Base-by-base conservation (phyloP, 1,140 invertebrate species). In the Atta texana region DNA sequence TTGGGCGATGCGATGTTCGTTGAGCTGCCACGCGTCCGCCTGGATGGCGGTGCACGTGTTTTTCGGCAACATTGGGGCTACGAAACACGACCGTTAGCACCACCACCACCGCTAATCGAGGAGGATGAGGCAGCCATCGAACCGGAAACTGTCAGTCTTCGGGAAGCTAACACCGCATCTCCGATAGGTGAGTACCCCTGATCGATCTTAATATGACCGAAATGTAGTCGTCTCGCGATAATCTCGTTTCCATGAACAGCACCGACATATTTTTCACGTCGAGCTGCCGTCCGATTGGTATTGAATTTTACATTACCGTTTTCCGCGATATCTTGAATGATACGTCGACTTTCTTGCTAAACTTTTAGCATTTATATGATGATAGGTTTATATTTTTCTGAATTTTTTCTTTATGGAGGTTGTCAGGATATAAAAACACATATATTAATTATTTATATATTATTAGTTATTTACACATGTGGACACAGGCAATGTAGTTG, bases 71-170 rank as follows among this genome's bases (percentile, higher is more conserved):
- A 96, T 75, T 97, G 96, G 97, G 97, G 95, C 89, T 97, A 95
- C 94, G 97, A 96, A 82, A 93, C 96, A 31, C 94, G 96, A 75
- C 96, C 96, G 88, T 93, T 96, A 93, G 96, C 95, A 53, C 96
- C 96, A 2, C 96, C 97, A n/a, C 97, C 97, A 2, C 96, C 96
- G 51, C 96, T 97, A 57, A 96, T 97, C 68, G 97, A 97, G 78
- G 97, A 97, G 92, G 96, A 96, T 85, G 96, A 96, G 51, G 96
- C 96, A 69, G 96, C 93, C 28, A 95, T 96, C 51, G 95, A 96
- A 72, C 95, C 96, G 57, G 96, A 96, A 92, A 96, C 96, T 34
- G 94, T 95, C 53, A 95, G 94, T 68, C 94, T 96, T 12, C 94
- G 95, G 49, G 96, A 96, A 89, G 95, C 96, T 78, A 95, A 95